These are phyloP conservation scores for Ciconia maguari DNA, from an alignment of 2,113 vertebrate genomes.

Conservation along the genomic window DNA sequence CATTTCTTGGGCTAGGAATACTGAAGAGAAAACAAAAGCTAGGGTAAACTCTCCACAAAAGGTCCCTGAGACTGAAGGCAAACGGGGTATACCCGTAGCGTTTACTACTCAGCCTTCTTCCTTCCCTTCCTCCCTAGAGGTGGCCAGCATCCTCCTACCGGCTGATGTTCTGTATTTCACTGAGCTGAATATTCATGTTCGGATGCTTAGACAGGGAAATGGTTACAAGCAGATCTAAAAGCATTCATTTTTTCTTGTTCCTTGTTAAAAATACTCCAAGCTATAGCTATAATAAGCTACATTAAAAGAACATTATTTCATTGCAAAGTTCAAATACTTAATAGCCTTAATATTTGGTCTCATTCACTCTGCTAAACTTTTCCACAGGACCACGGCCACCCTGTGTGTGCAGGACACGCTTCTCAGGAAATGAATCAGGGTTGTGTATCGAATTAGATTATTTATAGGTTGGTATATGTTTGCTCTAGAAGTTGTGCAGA, in stretches of 20 bases:
- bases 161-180: not conserved
- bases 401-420: not conserved
- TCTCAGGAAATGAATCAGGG: constrained; percentile 55
- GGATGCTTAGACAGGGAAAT: not conserved
- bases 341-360: not conserved
- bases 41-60: not conserved
- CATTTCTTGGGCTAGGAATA: not conserved
- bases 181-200: not conserved
- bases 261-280: constrained; percentile 9
- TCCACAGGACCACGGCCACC: rapidly evolving
- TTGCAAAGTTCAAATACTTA: not conserved
- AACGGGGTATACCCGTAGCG: rapidly evolving
- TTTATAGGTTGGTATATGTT: constrained; percentile 16
- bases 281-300: not conserved
- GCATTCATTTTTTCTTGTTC: not conserved
- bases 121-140: not conserved
- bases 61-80: not conserved
- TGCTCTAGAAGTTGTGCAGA: not conserved
- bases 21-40: not conserved
- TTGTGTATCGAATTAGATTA: constrained; percentile 30
- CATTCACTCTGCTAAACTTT: not conserved
- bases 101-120: not conserved
- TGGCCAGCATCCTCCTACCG: not conserved
- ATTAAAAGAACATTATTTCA: not conserved
- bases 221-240: not conserved